Evolutionary conservation across 2,113 vertebrate species (phyloP), one percentile per base, ranked within the genome.

Genomic region (Xenotilapia caudafasciata): DNA sequence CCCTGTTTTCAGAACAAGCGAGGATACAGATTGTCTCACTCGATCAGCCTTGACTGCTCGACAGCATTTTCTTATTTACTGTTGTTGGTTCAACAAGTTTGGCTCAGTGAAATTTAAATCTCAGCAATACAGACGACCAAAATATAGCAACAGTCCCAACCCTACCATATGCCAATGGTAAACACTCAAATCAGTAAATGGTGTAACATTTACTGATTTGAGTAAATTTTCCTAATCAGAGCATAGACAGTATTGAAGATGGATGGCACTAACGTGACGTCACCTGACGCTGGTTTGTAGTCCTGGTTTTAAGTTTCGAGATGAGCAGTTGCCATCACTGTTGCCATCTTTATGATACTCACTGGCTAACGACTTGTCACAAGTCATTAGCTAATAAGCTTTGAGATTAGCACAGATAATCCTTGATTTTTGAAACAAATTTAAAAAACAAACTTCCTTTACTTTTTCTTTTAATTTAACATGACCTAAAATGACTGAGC

Each of bases 21-120:
- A 81, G 86, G 87, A 92, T 87, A 91, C 90, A 94, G 82, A 89
- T 92, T 93, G 92, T 83, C 83, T 86, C 90, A 88, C 84, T 92
- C 87, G 60, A 28, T 87, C 89, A 89, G 80, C 82, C 90, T 21
- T 55, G 83, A 82, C 91, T 85, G 55, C 90, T 86, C 2, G 11
- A 73, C 89, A 89, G 88, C 80, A 85, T 88, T 85, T 85, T 77
- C 83, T 82, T 89, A 84, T 93, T 88, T 91, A 86, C 86, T 56
- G 54, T 45, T 83, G 55, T 83, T 33, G 83, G 73, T 79, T 90
- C 83, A 85, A 79, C 79, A 79, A 54, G 68, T 81, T 38, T 21
- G 85, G 8, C 55, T 10, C 70, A 75, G 42, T 75, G 42, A 75
- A 49, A 12, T 6, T 38, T 42, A 26, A 68, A 82, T 82, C n/a